A percentile compares a stretch with the other conserved stretches of the same genome.
Conservation (phyloP, 2,113 vertebrate genomes). For the Limnothrissa miodon region DNA sequence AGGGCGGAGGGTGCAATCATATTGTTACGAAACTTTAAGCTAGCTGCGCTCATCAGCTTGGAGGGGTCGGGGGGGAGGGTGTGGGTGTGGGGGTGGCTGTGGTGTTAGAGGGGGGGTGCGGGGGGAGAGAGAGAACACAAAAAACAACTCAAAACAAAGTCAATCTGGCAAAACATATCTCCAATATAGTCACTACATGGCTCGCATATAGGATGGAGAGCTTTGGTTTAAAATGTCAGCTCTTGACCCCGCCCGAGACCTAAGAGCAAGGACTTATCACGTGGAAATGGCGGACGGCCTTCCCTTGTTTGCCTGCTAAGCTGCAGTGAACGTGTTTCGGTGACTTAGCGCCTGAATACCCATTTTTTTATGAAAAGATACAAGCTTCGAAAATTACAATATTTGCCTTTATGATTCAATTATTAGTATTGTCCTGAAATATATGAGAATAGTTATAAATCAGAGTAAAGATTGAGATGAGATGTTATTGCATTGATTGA, state of each 20-base stretch:
- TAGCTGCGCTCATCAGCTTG: neutral
- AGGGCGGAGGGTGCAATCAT: neutral
- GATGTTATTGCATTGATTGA: too few species aligned
- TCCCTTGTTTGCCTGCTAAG: neutral
- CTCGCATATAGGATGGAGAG: neutral
- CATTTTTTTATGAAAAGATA: neutral
- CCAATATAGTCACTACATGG: neutral
- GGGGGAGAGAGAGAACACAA: neutral
- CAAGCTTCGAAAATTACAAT: neutral
- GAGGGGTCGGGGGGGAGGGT: neutral
- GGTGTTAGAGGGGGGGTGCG: neutral
- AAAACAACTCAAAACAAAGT: neutral
- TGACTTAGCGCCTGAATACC: neutral
- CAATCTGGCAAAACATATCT: constrained; percentile 15
- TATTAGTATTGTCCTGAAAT: neutral
- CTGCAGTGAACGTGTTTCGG: neutral
- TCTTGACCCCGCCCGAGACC: neutral
- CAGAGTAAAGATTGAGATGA: neutral
- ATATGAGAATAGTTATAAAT: neutral
- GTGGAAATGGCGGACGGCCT: neutral
- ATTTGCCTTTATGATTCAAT: neutral
- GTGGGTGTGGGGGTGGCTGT: too few species aligned
- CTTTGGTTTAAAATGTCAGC: constrained; percentile 17
- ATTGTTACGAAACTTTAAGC: constrained; percentile 18
- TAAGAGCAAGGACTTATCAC: constrained; percentile 1